phyloP scores from a whole-genome alignment of 2,888 invertebrate genomes.

The Drosophila subsilvestris region DNA sequence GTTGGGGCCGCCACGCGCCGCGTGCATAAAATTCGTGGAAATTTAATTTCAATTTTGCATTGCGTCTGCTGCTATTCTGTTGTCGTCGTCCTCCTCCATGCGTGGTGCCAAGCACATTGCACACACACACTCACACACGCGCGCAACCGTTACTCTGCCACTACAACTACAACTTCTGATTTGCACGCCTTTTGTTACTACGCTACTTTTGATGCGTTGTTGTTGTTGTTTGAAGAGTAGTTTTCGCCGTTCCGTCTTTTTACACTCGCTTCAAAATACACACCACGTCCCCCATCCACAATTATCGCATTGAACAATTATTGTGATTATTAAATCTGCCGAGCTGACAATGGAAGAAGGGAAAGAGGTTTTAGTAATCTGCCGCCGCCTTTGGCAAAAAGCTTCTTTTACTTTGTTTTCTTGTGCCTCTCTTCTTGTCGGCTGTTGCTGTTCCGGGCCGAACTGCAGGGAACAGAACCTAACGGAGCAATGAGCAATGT shows the following conservation, averaged over 20 bases:
- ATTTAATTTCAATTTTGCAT: slow-evolving; percentile 67
- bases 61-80: slow-evolving; percentile 15
- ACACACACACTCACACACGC: slow-evolving; percentile 50
- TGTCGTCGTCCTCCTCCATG: slow-evolving; percentile 34
- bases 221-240: not conserved
- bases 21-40: slow-evolving; percentile 46
- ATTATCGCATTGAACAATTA: slow-evolving; percentile 21
- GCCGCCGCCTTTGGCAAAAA: not conserved
- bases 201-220: slow-evolving; percentile 46
- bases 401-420: not conserved
- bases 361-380: not conserved
- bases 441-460: slow-evolving; percentile 21
- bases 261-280: not conserved
- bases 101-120: slow-evolving; percentile 71
- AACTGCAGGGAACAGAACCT: not conserved
- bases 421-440: slow-evolving; percentile 1
- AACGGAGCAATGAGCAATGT: not conserved
- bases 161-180: slow-evolving; percentile 41
- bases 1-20: slow-evolving; percentile 35
- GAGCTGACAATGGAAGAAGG: slow-evolving; percentile 5
- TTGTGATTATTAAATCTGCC: slow-evolving; percentile 13
- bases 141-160: slow-evolving; percentile 64
- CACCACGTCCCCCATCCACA: not conserved
- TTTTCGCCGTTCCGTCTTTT: slow-evolving; percentile 1
- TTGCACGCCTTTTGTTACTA: slow-evolving; percentile 54